Evolutionary conservation across 2,113 vertebrate species (phyloP).

Genomic region (Antechinus stuartii): DNA sequence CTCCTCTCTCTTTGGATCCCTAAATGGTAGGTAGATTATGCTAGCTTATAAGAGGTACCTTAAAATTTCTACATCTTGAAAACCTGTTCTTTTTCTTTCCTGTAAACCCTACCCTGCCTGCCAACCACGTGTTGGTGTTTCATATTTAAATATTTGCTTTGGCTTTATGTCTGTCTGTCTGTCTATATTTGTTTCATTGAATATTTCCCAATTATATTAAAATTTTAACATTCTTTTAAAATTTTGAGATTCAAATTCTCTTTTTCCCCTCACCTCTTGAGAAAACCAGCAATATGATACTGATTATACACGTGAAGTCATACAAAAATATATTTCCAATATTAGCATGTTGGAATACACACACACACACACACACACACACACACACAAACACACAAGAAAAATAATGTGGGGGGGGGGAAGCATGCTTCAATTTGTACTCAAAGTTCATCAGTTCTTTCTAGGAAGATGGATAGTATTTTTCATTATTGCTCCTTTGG

Average conservation of each 20-base stretch:
- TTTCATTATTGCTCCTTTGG: not conserved
- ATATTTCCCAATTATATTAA: not conserved
- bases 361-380: not conserved
- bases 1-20: not conserved
- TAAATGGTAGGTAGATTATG: not conserved
- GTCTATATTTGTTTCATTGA: not conserved
- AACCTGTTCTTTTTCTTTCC: not conserved
- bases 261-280: not conserved
- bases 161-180: not conserved
- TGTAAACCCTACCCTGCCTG: not conserved
- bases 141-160: not conserved
- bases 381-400: not conserved
- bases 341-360: not conserved
- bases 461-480: not conserved
- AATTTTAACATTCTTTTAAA: not conserved
- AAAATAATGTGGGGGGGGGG: not conserved
- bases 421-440: not conserved
- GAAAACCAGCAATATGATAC: not conserved
- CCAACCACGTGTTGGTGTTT: not conserved
- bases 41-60: not conserved
- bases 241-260: not conserved
- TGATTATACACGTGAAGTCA: not conserved
- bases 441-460: not conserved
- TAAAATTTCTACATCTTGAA: not conserved
- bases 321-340: not conserved